These are phyloP conservation scores for Lagopus leucura DNA, from an alignment of 2,113 vertebrate species.

Conservation along the genomic window DNA sequence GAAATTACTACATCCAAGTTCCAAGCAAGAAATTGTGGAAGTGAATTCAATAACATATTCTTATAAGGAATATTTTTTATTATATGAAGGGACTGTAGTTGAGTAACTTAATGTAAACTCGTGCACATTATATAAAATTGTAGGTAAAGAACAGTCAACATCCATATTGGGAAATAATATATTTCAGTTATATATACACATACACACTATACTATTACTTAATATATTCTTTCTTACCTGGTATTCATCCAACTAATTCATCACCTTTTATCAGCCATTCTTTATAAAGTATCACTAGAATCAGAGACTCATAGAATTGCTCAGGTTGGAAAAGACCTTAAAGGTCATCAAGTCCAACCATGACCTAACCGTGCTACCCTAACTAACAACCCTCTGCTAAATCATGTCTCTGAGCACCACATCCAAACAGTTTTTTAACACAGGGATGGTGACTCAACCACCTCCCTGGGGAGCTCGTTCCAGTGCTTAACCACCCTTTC, in stretches of 20 bases:
- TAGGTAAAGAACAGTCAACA: not conserved
- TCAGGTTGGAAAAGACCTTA: too few relatives aligned
- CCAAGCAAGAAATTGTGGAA: not conserved
- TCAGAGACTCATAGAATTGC: too few relatives aligned
- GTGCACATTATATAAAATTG: not conserved
- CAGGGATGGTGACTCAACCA: too few relatives aligned
- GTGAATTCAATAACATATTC: not conserved
- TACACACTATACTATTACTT: too few relatives aligned
- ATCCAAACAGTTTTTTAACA: too few relatives aligned
- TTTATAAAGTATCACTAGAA: conserved; percentile 25
- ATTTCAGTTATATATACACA: not conserved
- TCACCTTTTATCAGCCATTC: conserved; percentile 13
- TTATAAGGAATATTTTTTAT: not conserved
- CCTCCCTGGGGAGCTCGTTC: too few relatives aligned
- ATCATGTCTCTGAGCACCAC: too few relatives aligned
- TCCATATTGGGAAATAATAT: not conserved
- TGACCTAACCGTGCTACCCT: too few relatives aligned
- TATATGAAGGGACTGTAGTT: not conserved
- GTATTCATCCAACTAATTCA: conserved; percentile 21
- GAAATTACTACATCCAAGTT: not conserved
- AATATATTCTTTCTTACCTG: not conserved
- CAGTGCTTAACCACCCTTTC: too few relatives aligned
- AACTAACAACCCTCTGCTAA: too few relatives aligned
- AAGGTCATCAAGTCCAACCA: too few relatives aligned
- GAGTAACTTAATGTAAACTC: not conserved